Evolutionary conservation across 92 coral and sea anemone species (phyloP), one percentile per base, ranked within the genome.

Genomic region (Porites cylindrica): DNA sequence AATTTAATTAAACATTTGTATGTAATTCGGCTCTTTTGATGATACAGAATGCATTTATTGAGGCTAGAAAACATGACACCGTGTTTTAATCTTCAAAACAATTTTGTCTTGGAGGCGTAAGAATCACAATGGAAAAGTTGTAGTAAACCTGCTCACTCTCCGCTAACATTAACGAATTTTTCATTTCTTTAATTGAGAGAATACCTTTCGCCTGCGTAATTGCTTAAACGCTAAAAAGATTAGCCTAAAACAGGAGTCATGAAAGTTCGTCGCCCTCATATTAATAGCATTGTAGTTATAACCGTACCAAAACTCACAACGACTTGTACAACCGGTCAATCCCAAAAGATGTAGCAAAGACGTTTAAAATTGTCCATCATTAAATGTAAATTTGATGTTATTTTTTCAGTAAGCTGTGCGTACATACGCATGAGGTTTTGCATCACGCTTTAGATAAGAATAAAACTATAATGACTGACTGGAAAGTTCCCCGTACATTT

Each of bases 21-120:
- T 70, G 71, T 12, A 18, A 72, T 61, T 83, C 87, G 87, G 87
- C 80, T 13, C 72, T 51, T 72, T 21, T 73, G 80, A 83, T 72
- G 80, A 72, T 59, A 61, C 79, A 83, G 5, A 53, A 56, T 18
- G 26, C 56, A 51, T 69, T 81, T 81, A 59, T 71, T 70, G 26
- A 51, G 51, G 56, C 72, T 23, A 62, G 72, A 63, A 83, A 83
- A 73, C 87, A 61, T 18, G 87, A 72, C 50, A 50, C 62, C 63
- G 21, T 73, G 80, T 74, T 61, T 62, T 59, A 54, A 82, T 32
- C 58, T 43, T 70, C 69, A 82, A 52, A 68, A 67, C 65, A 80
- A 19, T 67, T 67, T 80, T 38, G 24, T 4, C 4, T 38, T 26
- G 66, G 43, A 70, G 70, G 85, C 77, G 77, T 67, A 69, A 59